A percentile compares a stretch with the other conserved stretches of the same genome.
Evolutionary conservation across 2,113 vertebrate species (phyloP).

Genomic region (Vombatus ursinus): DNA sequence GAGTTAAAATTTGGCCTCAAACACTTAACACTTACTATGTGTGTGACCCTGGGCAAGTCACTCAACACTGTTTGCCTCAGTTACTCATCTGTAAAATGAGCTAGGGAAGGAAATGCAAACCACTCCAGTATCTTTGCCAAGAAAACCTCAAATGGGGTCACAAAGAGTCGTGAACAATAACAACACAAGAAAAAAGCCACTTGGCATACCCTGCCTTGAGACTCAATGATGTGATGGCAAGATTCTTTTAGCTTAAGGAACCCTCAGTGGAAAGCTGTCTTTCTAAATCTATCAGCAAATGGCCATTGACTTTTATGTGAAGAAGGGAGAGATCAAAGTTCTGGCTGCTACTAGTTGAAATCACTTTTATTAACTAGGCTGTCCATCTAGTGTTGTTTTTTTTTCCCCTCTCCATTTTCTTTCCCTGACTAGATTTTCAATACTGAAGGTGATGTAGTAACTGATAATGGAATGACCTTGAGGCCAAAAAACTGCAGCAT

Average conservation of each 20-base stretch:
- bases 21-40: not conserved
- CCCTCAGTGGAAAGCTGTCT: slow-evolving; percentile 10
- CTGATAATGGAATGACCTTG: slow-evolving; percentile 77
- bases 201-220: slow-evolving; percentile 41
- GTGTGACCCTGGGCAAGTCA: not conserved
- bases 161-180: not conserved
- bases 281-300: slow-evolving; percentile 43
- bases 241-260: slow-evolving; percentile 25
- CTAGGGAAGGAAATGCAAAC: not conserved
- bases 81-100: not conserved
- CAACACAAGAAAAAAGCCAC: not conserved
- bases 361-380: slow-evolving; percentile 51
- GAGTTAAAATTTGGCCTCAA: not conserved
- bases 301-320: slow-evolving; percentile 1
- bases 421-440: slow-evolving; percentile 64
- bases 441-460: slow-evolving; percentile 67
- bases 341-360: slow-evolving; percentile 29
- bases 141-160: not conserved
- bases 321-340: slow-evolving; percentile 25
- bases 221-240: not conserved
- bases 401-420: slow-evolving; percentile 45
- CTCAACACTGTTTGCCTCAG: not conserved
- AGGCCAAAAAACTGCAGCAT: slow-evolving; percentile 63
- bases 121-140: not conserved
- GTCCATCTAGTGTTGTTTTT: slow-evolving; percentile 31